Conservation (phyloP, 2,888 invertebrate genomes). For the Ormyrus labotus region DNA sequence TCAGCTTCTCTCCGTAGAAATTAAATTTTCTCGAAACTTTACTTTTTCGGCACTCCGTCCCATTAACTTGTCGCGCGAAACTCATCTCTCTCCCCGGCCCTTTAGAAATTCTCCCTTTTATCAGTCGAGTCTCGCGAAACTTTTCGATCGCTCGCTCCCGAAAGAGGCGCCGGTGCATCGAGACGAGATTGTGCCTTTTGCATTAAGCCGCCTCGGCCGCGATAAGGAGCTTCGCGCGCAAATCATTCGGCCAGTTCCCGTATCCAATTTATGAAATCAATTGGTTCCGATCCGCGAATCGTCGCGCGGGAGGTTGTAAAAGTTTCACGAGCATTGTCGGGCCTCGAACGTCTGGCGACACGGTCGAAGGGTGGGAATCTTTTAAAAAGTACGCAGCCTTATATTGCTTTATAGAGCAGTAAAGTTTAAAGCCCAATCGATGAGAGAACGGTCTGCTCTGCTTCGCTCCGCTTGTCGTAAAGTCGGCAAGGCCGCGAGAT, state of each 20-base stretch:
- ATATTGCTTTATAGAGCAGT: slow-evolving; percentile 47
- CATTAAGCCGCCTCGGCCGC: not conserved
- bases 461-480: not conserved
- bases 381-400: slow-evolving; percentile 28
- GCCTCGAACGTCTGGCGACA: not conserved
- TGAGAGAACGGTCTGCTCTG: not conserved
- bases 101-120: too few species aligned
- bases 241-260: not conserved
- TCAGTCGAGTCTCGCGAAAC: too few species aligned
- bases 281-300: slow-evolving; percentile 11
- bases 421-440: slow-evolving; percentile 53
- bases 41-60: slow-evolving; percentile 27
- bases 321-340: slow-evolving; percentile 29
- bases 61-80: not conserved
- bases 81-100: too few species aligned
- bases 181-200: too few species aligned
- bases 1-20: not conserved
- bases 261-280: slow-evolving; percentile 47
- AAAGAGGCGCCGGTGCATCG: too few species aligned
- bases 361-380: slow-evolving; percentile 6
- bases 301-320: slow-evolving; percentile 23
- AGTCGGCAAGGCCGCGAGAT: not conserved
- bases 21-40: slow-evolving; percentile 10
- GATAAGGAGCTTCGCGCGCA: too few species aligned
- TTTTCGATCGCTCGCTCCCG: too few species aligned